Conservation (phyloP, 2,113 vertebrate genomes). For the Corvus cornix region DNA sequence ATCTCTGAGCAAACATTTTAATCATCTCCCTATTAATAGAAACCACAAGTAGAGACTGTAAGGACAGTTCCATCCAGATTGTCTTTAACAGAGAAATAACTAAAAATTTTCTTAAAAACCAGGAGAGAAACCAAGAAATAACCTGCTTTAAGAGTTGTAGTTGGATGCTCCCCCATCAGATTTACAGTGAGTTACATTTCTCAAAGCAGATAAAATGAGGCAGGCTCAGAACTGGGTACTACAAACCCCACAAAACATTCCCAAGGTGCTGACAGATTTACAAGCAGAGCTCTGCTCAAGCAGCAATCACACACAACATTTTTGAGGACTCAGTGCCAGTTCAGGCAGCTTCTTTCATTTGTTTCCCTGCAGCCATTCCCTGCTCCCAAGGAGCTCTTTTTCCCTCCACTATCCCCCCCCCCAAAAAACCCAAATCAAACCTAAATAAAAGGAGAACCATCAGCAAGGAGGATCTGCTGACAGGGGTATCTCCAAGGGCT, state of each 20-base stretch:
- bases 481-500: neutral
- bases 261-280: conserved; percentile 1
- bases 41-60: neutral
- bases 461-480: neutral
- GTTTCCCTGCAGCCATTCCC: neutral
- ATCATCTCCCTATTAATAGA: neutral
- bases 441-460: neutral
- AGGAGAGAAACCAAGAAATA: neutral
- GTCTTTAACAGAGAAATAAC: neutral
- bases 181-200: neutral
- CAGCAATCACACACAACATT: neutral
- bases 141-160: neutral
- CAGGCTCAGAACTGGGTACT: neutral
- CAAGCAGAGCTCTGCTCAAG: neutral
- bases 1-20: neutral
- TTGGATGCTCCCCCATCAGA: neutral
- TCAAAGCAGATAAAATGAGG: neutral
- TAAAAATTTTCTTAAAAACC: neutral
- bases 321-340: neutral
- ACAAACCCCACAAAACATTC: neutral
- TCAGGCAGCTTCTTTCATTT: neutral
- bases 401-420: neutral
- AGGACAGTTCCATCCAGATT: neutral
- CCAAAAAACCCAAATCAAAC: neutral
- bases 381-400: neutral